Evolutionary conservation across 2,797 vertebrate genomes (phyloP).

Genomic region (Pogoniulus pusillus): DNA sequence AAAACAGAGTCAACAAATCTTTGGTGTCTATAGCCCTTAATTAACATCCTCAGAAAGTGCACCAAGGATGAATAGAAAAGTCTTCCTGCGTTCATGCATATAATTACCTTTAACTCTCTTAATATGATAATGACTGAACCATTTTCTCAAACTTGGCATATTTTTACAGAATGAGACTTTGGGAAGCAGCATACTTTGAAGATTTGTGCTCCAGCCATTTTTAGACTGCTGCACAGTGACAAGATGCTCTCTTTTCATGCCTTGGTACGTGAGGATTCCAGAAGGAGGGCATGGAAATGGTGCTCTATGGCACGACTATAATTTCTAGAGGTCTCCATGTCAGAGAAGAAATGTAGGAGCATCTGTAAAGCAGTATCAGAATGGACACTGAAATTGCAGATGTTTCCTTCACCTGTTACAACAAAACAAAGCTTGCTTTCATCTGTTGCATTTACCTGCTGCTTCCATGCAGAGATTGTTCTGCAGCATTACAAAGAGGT

Average conservation of each 20-base stretch:
- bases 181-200: not conserved
- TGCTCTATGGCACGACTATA: not conserved
- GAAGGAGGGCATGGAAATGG: not conserved
- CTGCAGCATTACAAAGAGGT: not conserved
- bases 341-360: not conserved
- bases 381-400: not conserved
- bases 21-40: not conserved
- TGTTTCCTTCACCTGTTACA: not conserved
- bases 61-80: not conserved
- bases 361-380: not conserved
- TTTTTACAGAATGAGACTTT: not conserved
- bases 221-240: not conserved
- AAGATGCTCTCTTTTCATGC: not conserved
- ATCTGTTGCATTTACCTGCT: not conserved
- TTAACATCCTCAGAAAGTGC: not conserved
- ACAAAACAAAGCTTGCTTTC: not conserved
- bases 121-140: not conserved
- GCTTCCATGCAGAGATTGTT: not conserved
- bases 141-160: not conserved
- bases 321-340: not conserved
- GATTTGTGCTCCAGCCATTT: not conserved
- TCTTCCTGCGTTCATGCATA: not conserved
- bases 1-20: not conserved
- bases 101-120: not conserved
- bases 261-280: not conserved